Evolutionary conservation across 2,797 vertebrate genomes (phyloP), one percentile per base, ranked within the genome.

Genomic region (Myripristis murdjan): DNA sequence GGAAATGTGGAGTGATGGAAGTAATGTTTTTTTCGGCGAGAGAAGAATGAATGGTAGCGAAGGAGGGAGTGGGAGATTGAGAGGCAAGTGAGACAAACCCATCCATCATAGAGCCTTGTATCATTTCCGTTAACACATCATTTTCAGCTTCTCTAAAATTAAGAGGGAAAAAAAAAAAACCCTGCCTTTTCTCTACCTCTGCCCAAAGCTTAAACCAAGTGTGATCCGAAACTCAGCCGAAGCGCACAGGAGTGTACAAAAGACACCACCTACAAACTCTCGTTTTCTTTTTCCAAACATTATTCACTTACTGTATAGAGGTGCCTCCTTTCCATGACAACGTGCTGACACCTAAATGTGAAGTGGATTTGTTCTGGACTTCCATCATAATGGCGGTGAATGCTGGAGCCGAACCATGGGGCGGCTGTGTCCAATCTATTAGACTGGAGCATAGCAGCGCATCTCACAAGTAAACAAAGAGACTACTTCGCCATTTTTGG

Each of bases 41-140:
- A 75, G 75, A 71, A 62, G 55, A 77, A 61, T 76, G 80, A 77
- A 80, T 56, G 78, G 51, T 75, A 73, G 71, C 37, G 4, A 64
- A 64, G 64, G 51, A 72, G 70, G 61, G 72, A 79, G 70, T 70
- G 78, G 83, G 81, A 83, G 81, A 87, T 73, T 81, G 85, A 91
- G 70, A 82, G 55, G 79, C 84, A 81, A 84, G 77, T 58, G 76
- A 90, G 77, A 88, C 87, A 88, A 86, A 89, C 80, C 78, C 80
- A 93, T 94, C 91, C 77, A 91, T 94, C 93, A 92, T 65, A 1
- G 43, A 18, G 75, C 56, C 78, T 87, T 87, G 90, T 90, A 91
- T 93, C 89, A 91, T 86, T 85, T 88, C 82, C 88, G 89, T 61
- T 85, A 88, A 94, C 92, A 88, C 85, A 89, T 91, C 85, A 86